Evolutionary conservation across 2,113 vertebrate species (phyloP).

Genomic region (Corvus moneduloides): DNA sequence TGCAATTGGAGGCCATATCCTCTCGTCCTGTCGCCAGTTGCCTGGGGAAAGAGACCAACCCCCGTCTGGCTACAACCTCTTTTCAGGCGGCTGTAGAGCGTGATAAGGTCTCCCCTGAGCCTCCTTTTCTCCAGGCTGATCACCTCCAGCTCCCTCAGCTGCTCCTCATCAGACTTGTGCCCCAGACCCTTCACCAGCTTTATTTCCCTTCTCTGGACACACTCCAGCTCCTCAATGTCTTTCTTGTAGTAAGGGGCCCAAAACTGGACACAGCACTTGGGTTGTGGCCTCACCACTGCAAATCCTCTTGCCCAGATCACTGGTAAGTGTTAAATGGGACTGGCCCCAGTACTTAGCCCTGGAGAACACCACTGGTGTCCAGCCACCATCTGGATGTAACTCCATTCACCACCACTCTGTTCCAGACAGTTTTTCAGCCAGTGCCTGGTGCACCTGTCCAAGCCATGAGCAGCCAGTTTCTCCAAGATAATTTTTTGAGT

Average conservation of each 20-base stretch:
- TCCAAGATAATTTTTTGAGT: neutral
- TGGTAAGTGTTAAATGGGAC: neutral
- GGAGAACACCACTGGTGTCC: neutral
- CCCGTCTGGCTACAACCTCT: neutral
- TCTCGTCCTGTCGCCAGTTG: rapidly evolving
- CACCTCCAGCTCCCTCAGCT: neutral
- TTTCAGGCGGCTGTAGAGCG: neutral
- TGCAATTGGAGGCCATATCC: rapidly evolving
- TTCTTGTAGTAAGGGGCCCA: no score
- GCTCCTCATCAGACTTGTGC: neutral
- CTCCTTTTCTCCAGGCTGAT: neutral
- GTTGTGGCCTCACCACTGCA: neutral
- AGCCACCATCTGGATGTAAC: neutral
- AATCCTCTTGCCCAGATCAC: neutral
- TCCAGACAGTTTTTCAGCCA: neutral
- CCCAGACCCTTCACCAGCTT: neutral
- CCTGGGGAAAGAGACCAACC: neutral
- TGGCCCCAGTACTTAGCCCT: neutral
- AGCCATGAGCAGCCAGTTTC: neutral
- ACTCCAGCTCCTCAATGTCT: neutral
- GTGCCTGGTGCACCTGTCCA: neutral
- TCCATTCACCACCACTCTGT: neutral
- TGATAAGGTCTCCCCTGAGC: no score
- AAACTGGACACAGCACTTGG: neutral
- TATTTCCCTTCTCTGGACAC: neutral